phyloP scores from a whole-genome alignment of 2,888 invertebrate species.

The Antheraea assamensis region DNA sequence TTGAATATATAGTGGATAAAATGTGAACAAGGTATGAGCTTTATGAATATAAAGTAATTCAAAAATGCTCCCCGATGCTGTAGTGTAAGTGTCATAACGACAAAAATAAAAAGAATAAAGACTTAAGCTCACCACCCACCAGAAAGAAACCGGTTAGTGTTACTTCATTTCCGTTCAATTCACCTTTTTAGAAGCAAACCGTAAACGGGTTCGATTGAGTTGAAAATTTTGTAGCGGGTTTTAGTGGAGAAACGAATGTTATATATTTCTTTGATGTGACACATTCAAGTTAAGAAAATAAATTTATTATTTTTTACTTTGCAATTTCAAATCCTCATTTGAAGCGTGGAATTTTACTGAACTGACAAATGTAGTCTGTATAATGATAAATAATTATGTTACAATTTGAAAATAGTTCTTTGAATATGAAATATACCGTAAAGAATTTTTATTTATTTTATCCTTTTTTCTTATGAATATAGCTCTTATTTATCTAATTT shows the following conservation, averaged over 20 bases:
- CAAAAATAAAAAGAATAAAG: slow-evolving; percentile 54
- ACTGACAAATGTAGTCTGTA: not conserved
- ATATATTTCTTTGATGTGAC: slow-evolving; percentile 22
- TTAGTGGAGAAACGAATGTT: slow-evolving; percentile 1
- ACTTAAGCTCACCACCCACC: slow-evolving; percentile 52
- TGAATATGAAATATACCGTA: not conserved
- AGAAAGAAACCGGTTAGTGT: slow-evolving; percentile 76
- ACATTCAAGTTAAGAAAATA: not conserved
- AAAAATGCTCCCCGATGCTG: slow-evolving; percentile 35
- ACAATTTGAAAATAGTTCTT: not conserved
- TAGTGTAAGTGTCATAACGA: slow-evolving; percentile 44
- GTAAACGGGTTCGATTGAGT: slow-evolving; percentile 61
- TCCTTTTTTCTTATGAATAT: not conserved
- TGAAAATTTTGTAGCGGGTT: slow-evolving; percentile 39
- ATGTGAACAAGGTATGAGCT: not conserved
- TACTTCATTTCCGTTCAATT: slow-evolving; percentile 81
- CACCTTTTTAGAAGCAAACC: slow-evolving; percentile 68
- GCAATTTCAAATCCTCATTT: not conserved
- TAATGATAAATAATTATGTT: not conserved
- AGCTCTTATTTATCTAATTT: not conserved
- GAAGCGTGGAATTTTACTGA: not conserved
- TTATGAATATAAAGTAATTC: slow-evolving; percentile 25
- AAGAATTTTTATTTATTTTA: not conserved
- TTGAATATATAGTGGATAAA: not conserved
- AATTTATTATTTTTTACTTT: not conserved